Percentiles rank a stretch among this genome's conserved stretches.
These are phyloP conservation scores for Oxygymnocypris stewartii DNA, from an alignment of 2,113 vertebrate genomes.

Conservation along the genomic window DNA sequence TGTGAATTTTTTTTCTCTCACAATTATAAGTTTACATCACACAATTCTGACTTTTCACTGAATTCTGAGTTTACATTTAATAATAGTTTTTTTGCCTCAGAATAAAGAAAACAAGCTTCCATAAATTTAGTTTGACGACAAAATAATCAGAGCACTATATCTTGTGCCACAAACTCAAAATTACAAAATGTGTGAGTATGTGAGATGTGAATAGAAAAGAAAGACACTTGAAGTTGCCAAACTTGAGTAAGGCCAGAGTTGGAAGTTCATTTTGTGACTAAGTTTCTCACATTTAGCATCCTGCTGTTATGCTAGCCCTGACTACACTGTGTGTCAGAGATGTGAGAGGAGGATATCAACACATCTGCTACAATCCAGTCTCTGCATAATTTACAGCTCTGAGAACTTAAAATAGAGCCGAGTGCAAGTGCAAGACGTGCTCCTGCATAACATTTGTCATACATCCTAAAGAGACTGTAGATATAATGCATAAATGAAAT, in stretches of 20 bases:
- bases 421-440: neutral
- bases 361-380: conserved; percentile 28
- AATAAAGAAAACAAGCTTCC: too few relatives aligned
- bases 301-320: conserved; percentile 10
- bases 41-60: too few relatives aligned
- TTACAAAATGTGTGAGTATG: neutral
- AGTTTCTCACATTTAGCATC: conserved; percentile 1
- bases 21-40: too few relatives aligned
- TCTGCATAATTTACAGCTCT: conserved; percentile 35
- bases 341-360: conserved; percentile 36
- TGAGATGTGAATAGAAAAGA: neutral
- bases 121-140: neutral
- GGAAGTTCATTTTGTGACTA: conserved; percentile 34
- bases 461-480: neutral
- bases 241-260: neutral
- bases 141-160: neutral
- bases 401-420: conserved; percentile 26
- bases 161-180: neutral
- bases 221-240: neutral
- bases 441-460: conserved; percentile 23
- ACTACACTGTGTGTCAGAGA: conserved; percentile 34
- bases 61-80: too few relatives aligned
- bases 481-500: conserved; percentile 8
- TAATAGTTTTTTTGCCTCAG: too few relatives aligned
- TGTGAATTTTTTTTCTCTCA: too few relatives aligned